Evolutionary conservation across 2,113 vertebrate species (phyloP), one percentile per base, ranked within the genome.

Genomic region (Bambusicola thoracicus): DNA sequence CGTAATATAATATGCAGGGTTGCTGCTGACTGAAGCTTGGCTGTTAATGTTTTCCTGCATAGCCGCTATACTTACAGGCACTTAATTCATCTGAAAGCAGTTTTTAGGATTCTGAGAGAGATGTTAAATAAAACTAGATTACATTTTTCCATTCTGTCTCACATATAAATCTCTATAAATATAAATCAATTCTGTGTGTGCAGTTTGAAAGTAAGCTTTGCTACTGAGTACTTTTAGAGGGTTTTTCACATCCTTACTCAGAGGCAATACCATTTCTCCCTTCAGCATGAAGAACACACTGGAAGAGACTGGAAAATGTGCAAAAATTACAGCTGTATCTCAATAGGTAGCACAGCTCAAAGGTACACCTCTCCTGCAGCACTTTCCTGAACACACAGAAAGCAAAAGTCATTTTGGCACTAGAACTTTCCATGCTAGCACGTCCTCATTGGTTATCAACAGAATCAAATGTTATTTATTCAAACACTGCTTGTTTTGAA

Each of bases 1-100:
- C 90, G 29, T 96, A 88, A 94, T 94, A 94, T 90, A 94, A 83
- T 48, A 85, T 43, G 17, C 29, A 30, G 11, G 85, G 36, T 68
- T 48, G 81, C 88, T 72, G 21, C 65, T 90, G 89, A 79, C 90
- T 92, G 90, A 94, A 88, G 87, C 46, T 94, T 93, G 79, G 91
- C 94, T 87, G 89, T 83, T 93, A 94, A 95, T 88, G 61, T 95
- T 95, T 95, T 85, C 85, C 75, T 81, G 77, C 81, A 68, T 4
- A 78, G 79, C 81, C 75, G 75, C 61, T 90, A 58, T 48, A 61
- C 48, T 95, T 81, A 87, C 46, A 46, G 83, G 79, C 85, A 95
- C 85, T 69, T 94, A 92, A 96, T 94, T 93, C 18, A 94, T 96
- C 68, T 87, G 40, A 43, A 87, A 43, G 32, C 1, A 1, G 15